Conservation (phyloP, 2,113 vertebrate species). For the Choloepus hoffmanni region DNA sequence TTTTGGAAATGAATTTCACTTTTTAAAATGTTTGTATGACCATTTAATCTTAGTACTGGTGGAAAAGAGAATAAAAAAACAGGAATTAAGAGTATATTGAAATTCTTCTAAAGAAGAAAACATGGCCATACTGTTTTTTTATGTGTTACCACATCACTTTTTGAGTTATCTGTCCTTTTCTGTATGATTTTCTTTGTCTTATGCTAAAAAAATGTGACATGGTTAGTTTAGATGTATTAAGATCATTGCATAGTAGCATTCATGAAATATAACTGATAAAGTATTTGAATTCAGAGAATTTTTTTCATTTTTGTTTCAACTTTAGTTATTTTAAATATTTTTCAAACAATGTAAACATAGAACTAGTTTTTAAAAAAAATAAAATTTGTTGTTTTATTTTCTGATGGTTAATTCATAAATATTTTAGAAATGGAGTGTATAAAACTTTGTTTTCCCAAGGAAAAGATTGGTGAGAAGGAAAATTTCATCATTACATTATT, state of each 20-base stretch:
- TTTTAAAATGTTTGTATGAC: not conserved
- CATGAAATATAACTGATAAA: not conserved
- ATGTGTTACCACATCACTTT: not conserved
- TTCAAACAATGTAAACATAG: not conserved
- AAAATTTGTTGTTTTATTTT: not conserved
- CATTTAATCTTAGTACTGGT: not conserved
- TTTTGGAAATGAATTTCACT: not conserved
- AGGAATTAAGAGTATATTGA: not conserved
- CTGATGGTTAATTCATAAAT: not conserved
- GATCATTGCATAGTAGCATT: not conserved
- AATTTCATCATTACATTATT: not conserved
- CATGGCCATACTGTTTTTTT: not conserved
- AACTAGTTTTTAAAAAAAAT: not conserved
- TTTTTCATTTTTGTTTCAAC: not conserved
- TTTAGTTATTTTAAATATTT: not conserved
- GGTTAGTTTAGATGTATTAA: not conserved
- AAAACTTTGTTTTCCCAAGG: not conserved
- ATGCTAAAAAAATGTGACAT: not conserved
- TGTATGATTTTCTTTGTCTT: not conserved
- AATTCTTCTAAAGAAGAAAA: not conserved
- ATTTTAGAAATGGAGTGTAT: not conserved
- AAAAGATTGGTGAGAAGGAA: not conserved
- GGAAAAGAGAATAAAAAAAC: not conserved
- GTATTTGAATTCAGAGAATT: slow-evolving; percentile 13
- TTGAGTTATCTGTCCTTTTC: not conserved